Conservation (phyloP, 2,888 invertebrate genomes). For the Syritta pipiens region DNA sequence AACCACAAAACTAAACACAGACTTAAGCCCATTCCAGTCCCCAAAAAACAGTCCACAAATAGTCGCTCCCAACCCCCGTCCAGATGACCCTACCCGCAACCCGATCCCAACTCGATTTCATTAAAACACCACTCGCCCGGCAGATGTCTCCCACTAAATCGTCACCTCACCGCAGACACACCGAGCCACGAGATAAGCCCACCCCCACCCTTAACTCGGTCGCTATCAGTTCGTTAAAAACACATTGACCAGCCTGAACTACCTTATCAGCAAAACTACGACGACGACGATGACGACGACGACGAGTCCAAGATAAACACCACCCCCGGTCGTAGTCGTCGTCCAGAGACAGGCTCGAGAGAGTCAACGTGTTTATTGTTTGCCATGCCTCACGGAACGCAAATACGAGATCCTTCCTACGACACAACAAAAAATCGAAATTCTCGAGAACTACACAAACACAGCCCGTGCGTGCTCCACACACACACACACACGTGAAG, state of each 20-base stretch:
- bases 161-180: slow-evolving; percentile 38
- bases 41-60: too few species aligned
- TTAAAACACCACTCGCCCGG: too few species aligned
- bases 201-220: neutral
- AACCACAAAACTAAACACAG: too few species aligned
- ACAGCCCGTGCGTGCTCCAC: slow-evolving; percentile 6
- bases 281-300: slow-evolving; percentile 1
- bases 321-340: neutral
- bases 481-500: neutral
- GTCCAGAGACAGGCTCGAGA: neutral
- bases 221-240: slow-evolving; percentile 62
- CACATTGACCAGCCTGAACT: slow-evolving; percentile 56
- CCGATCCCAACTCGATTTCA: too few species aligned
- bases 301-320: slow-evolving; percentile 40
- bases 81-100: too few species aligned
- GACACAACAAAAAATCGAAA: slow-evolving; percentile 6
- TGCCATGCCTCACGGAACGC: slow-evolving; percentile 42
- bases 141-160: slow-evolving; percentile 41
- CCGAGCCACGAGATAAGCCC: slow-evolving; percentile 17
- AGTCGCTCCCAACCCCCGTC: too few species aligned
- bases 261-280: slow-evolving; percentile 52
- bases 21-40: too few species aligned
- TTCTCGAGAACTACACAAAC: slow-evolving; percentile 19
- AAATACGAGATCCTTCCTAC: slow-evolving; percentile 44
- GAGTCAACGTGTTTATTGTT: slow-evolving; percentile 55